Conservation (phyloP, 2,888 invertebrate genomes). For the Drosophila anomelani region DNA sequence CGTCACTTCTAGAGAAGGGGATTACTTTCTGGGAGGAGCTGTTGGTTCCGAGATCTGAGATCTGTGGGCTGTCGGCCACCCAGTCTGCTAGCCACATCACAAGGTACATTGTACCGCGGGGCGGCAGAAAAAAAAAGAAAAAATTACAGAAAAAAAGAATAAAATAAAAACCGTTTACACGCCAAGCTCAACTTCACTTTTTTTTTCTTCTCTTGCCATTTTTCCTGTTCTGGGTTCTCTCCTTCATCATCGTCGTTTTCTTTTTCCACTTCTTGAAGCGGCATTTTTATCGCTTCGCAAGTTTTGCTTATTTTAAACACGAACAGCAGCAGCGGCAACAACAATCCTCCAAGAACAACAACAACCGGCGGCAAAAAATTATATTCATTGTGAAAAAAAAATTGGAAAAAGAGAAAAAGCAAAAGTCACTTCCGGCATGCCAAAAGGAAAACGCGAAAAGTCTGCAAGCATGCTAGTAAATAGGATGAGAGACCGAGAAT, state of each 20-base stretch:
- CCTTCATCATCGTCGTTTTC: constrained; percentile 35
- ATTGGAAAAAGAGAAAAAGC: constrained; percentile 67
- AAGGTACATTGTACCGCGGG: constrained; percentile 42
- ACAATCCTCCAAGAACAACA: constrained; percentile 41
- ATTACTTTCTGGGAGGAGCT: constrained; percentile 10
- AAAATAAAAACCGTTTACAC: constrained; percentile 69
- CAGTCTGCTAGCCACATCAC: constrained; percentile 66
- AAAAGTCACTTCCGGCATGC: constrained; percentile 82
- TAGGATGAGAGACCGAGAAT: constrained; percentile 10
- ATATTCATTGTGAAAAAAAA: constrained; percentile 73
- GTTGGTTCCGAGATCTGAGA: constrained; percentile 17
- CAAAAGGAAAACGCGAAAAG: constrained; percentile 75
- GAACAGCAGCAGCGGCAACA: constrained; percentile 53
- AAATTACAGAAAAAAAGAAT: constrained; percentile 39
- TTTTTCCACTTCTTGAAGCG: constrained; percentile 51
- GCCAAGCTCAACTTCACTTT: constrained; percentile 60
- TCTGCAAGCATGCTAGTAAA: constrained; percentile 49
- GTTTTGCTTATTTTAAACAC: constrained; percentile 77
- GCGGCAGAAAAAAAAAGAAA: constrained; percentile 25
- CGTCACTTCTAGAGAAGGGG: constrained; percentile 57
- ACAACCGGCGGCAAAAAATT: constrained; percentile 64
- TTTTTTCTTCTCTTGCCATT: constrained; percentile 64
- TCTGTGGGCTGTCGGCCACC: constrained; percentile 58
- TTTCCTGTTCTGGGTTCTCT: constrained; percentile 51
- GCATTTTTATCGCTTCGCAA: constrained; percentile 73